A percentile compares a stretch with the other conserved stretches of the same genome.
Evolutionary conservation across 2,113 vertebrate species (phyloP).

Genomic region (Corythoichthys intestinalis): DNA sequence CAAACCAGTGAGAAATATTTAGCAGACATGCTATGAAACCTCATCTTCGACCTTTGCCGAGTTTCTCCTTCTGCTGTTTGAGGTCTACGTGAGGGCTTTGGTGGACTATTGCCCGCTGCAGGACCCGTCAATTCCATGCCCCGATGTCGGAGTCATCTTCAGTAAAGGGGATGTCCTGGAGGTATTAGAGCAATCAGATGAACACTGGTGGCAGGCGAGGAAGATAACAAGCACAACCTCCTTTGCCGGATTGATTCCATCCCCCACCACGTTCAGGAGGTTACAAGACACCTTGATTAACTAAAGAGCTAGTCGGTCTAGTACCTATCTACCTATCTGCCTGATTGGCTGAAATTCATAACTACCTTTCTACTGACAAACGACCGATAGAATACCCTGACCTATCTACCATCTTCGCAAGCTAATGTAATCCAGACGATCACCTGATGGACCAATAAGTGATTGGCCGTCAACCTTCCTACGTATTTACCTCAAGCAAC

Average conservation of each 20-base stretch:
- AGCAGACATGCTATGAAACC: not conserved
- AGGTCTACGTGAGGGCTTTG: constrained; percentile 9
- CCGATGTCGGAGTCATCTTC: not conserved
- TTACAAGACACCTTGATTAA: not conserved
- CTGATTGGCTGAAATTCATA: not conserved
- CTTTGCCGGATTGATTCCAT: not conserved
- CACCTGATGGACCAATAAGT: no score
- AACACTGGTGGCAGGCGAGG: constrained; percentile 1
- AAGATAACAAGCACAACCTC: not conserved
- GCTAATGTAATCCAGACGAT: no score
- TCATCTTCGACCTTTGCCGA: not conserved
- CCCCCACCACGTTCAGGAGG: not conserved
- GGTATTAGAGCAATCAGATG: constrained; percentile 1
- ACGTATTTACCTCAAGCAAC: no score
- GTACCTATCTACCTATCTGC: not conserved
- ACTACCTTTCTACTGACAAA: not conserved
- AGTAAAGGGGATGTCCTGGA: constrained; percentile 7
- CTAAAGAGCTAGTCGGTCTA: not conserved
- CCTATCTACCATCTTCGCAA: no score
- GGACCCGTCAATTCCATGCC: not conserved
- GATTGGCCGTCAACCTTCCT: no score
- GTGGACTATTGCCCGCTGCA: constrained; percentile 4
- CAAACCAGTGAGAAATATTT: not conserved
- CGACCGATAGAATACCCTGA: no score
- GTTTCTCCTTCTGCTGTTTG: not conserved